Evolutionary conservation across 2,888 invertebrate species (phyloP), one percentile per base, ranked within the genome.

Genomic region (Ennomos erosarius): DNA sequence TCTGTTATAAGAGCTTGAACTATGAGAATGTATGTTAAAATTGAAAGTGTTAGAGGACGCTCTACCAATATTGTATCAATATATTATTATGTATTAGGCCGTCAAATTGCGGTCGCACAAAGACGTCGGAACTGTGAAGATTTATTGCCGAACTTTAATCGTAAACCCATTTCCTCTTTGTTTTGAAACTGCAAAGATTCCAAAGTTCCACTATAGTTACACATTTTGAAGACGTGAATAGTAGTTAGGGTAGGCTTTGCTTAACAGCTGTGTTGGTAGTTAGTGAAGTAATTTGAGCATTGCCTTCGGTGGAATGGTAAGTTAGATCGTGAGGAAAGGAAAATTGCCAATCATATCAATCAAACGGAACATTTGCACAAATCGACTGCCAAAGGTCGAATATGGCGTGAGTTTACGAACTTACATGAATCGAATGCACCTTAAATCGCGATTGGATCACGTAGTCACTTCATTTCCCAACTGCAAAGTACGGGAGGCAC

Each of bases 381-480:
- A 58, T 54, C 50, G 46, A 60, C 57, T 37, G 68, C 60, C 60
- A 55, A 62, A 68, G 72, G 69, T 70, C 68, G 65, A 71, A 74
- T 65, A 62, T 81, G 60, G 75, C 78, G 78, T 79, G 82, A 78
- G 79, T 74, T 70, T 70, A 69, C 70, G 75, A 81, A 78, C 75
- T 74, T 67, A 76, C 74, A 80, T 77, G 81, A 85, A 85, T 85
- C 83, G 82, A 87, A 85, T 90, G 88, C 88, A 89, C 81, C 85
- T 86, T 79, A 87, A 90, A 90, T 88, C 79, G 87, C 90, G 90
- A 91, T 91, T 91, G 90, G 91, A 91, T 91, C 91, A 91, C 91
- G 91, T 90, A 91, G 87, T 79, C 82, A 84, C 86, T 89, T 88
- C 88, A 90, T 90, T 90, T 89, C 87, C 87, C 81, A 81, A 43